These are phyloP conservation scores for Amiota minor DNA, from an alignment of 2,888 invertebrate genomes.

Conservation along the genomic window DNA sequence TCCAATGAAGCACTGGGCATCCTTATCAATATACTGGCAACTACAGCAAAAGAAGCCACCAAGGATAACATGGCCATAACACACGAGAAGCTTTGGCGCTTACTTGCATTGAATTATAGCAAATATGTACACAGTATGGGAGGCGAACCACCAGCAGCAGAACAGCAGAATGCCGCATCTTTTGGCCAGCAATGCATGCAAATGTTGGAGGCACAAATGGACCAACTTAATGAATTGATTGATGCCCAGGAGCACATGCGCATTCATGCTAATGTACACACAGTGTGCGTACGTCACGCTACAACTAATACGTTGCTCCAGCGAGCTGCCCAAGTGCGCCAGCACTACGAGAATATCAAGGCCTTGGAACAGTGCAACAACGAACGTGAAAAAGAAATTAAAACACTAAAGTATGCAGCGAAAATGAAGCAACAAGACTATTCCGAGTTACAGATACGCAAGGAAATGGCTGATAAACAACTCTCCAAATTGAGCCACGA, in stretches of 20 bases:
- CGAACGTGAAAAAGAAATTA: slow-evolving; percentile 92
- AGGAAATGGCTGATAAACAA: slow-evolving; percentile 94
- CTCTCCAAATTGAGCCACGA: slow-evolving; percentile 76
- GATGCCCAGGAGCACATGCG: slow-evolving; percentile 89
- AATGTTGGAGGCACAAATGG: slow-evolving; percentile 76
- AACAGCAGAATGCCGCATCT: slow-evolving; percentile 49
- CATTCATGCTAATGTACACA: slow-evolving; percentile 69
- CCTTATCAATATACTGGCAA: slow-evolving; percentile 77
- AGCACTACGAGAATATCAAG: slow-evolving; percentile 93
- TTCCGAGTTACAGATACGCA: slow-evolving; percentile 91
- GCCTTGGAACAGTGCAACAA: slow-evolving; percentile 88
- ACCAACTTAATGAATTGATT: slow-evolving; percentile 79
- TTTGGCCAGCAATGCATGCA: slow-evolving; percentile 60
- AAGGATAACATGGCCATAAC: slow-evolving; percentile 75
- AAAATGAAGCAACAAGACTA: slow-evolving; percentile 93
- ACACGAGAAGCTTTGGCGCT: slow-evolving; percentile 81
- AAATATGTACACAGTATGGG: slow-evolving; percentile 66
- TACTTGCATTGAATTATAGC: slow-evolving; percentile 75
- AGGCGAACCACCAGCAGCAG: slow-evolving; percentile 32
- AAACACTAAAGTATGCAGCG: slow-evolving; percentile 87
- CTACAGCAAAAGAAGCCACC: slow-evolving; percentile 76
- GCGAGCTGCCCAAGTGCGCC: slow-evolving; percentile 89
- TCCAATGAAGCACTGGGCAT: slow-evolving; percentile 78
- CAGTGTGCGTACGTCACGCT: slow-evolving; percentile 74
- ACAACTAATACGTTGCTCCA: slow-evolving; percentile 82